A percentile compares a stretch with the other conserved stretches of the same genome.
Evolutionary conservation across 2,888 invertebrate genomes (phyloP).

Genomic region (Drosophila ezoana): DNA sequence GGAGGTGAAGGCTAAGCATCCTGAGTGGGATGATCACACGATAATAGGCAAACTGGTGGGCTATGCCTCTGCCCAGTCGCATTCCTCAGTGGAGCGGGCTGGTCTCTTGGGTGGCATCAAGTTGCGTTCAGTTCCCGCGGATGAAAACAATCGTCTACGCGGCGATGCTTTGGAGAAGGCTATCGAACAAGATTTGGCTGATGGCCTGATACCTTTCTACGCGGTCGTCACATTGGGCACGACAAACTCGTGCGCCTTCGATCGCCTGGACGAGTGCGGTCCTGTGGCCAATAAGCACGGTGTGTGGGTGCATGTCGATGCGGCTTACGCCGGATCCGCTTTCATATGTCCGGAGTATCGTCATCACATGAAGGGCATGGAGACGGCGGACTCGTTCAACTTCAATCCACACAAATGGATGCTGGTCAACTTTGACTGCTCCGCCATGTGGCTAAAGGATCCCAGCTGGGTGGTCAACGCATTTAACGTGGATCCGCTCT

Average conservation of each 20-base stretch:
- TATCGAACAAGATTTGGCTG: conserved; percentile 92
- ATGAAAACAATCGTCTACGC: conserved; percentile 89
- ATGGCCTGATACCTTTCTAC: conserved; percentile 98
- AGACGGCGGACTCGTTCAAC: conserved; percentile 97
- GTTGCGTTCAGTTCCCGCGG: conserved; percentile 90
- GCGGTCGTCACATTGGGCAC: conserved; percentile 97
- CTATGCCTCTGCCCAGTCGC: conserved; percentile 95
- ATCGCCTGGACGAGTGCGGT: conserved; percentile 94
- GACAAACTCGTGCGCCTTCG: conserved; percentile 98
- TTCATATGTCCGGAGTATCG: conserved; percentile 99
- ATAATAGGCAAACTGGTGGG: conserved; percentile 93
- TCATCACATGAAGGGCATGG: conserved; percentile 93
- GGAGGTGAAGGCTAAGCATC: conserved; percentile 89
- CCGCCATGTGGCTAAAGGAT: conserved; percentile 98
- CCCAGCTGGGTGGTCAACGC: conserved; percentile 96
- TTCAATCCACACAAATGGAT: conserved; percentile 99
- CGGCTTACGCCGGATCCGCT: conserved; percentile 97
- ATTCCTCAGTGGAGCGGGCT: conserved; percentile 97
- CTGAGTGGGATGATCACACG: conserved; percentile 90
- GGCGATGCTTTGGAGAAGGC: conserved; percentile 91
- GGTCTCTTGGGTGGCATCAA: conserved; percentile 95
- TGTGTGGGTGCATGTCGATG: conserved; percentile 98
- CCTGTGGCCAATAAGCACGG: conserved; percentile 91
- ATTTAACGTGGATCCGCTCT: conserved; percentile 98
- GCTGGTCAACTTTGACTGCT: conserved; percentile 99